Base-by-base conservation (phyloP, 2,888 invertebrate species). In the Cephonodes hylas region DNA sequence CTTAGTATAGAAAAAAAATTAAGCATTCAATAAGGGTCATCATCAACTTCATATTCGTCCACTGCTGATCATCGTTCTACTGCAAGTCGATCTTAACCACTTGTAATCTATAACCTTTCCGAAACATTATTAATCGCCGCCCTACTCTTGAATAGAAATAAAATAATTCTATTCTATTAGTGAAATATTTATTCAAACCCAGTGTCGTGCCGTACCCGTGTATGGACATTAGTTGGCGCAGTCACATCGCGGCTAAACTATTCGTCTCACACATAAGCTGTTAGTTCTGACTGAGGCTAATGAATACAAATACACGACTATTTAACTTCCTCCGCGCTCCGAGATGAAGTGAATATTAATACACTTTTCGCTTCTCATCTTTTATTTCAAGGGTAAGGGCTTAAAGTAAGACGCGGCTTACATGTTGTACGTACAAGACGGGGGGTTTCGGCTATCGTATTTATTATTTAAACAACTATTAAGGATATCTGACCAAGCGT, bases 261-360 rank as follows among this genome's bases (percentile, higher is more conserved):
- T 84, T 82, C 85, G 82, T 77, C 84, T 82, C 85, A 82, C 86
- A 85, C 84, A 83, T 84, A 83, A 83, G 83, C 83, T 78, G 81
- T 76, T 77, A 74, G 68, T 73, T 68, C 74, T 74, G 73, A 73
- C 75, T 76, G 76, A 79, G 81, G 84, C 84, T 88, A 89, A 88
- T 88, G 88, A 89, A 90, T 89, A 88, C 86, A 85, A 85, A 86
- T 86, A 86, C 84, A 82, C 81, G 80, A 83, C 88, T 86, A 90
- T 90, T 89, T 89, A 85, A 89, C 89, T 87, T 87, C 84, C 85
- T 80, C 79, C 77, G 70, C 65, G 73, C 72, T 53, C 31, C 74
- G 73, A 83, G 80, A 81, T 83, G 79, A 79, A 83, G 74, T 76
- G 85, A 85, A 86, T 86, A 83, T 85, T 84, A 86, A 86, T 83